phyloP scores from a whole-genome alignment of 2,113 vertebrate genomes.

The Lagopus muta region DNA sequence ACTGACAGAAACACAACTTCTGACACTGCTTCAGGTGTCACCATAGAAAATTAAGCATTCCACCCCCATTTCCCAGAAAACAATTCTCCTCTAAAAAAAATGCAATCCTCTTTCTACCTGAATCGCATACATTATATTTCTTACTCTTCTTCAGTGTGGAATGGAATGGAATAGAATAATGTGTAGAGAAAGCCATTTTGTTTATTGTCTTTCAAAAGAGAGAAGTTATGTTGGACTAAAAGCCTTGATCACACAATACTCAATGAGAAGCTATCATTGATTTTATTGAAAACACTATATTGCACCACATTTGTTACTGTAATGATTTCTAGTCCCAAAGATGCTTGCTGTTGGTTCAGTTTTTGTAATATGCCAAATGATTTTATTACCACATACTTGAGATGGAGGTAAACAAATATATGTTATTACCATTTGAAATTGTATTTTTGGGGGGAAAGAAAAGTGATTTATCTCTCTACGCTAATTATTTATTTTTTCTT shows the following conservation, averaged over 20 bases:
- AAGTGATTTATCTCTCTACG: neutral
- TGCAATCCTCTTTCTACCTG: neutral
- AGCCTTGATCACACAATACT: neutral
- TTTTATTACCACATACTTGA: neutral
- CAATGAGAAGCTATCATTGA: neutral
- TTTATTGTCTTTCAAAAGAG: conserved; percentile 2
- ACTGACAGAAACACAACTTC: neutral
- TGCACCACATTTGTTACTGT: neutral
- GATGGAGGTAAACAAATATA: neutral
- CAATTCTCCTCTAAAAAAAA: neutral
- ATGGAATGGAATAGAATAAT: neutral
- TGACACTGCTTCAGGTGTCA: neutral
- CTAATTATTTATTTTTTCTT: neutral
- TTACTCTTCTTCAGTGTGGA: neutral
- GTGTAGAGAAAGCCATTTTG: neutral
- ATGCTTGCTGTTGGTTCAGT: neutral
- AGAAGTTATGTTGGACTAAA: neutral
- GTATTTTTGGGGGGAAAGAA: neutral
- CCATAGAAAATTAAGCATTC: neutral
- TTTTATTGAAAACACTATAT: neutral
- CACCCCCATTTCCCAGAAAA: neutral
- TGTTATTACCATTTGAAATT: neutral
- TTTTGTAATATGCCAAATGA: neutral
- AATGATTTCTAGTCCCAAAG: neutral
- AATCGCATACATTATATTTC: neutral